phyloP scores from a whole-genome alignment of 2,797 vertebrate genomes.

The Agapornis canus region DNA sequence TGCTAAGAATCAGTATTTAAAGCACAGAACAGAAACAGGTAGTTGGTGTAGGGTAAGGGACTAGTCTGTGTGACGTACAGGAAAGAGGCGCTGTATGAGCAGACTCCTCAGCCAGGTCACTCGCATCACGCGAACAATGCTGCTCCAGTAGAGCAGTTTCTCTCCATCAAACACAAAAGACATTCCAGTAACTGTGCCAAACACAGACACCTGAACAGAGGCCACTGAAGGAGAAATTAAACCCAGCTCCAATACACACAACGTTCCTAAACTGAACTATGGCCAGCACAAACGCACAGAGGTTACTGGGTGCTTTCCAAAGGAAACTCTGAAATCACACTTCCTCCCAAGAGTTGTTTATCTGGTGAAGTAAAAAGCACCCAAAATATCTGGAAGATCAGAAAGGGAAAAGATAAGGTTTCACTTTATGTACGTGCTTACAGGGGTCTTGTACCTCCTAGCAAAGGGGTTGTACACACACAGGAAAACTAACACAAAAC shows the following conservation, averaged over 20 bases:
- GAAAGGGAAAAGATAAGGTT: background rate
- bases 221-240: background rate
- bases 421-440: accelerated
- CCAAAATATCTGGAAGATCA: background rate
- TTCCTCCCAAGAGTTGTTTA: background rate
- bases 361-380: background rate
- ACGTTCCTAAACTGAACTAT: accelerated
- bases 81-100: accelerated
- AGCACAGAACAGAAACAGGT: background rate
- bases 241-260: accelerated
- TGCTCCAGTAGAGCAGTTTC: too few species aligned
- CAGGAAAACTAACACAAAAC: accelerated
- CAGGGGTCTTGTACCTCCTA: accelerated
- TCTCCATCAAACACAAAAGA: background rate
- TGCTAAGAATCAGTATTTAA: background rate
- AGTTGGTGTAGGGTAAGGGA: background rate
- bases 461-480: background rate
- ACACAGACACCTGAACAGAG: background rate
- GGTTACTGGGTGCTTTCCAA: background rate
- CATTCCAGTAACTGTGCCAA: background rate
- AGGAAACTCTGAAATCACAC: background rate
- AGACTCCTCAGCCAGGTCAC: background rate
- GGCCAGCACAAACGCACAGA: background rate
- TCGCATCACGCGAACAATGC: accelerated
- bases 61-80: accelerated